phyloP scores from a whole-genome alignment of 2,797 vertebrate genomes.

The Bovichtus diacanthus region DNA sequence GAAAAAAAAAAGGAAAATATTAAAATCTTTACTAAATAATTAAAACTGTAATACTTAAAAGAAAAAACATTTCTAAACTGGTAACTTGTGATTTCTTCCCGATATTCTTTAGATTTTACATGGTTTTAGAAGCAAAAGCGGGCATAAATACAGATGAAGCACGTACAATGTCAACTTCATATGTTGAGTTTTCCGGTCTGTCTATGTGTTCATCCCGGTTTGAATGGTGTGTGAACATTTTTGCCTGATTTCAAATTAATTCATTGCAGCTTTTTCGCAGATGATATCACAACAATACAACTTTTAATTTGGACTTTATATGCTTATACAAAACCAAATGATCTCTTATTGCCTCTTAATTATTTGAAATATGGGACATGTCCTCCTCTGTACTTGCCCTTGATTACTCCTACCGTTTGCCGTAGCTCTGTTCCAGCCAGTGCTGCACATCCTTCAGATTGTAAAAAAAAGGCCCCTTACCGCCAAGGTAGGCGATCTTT shows the following conservation, averaged over 20 bases:
- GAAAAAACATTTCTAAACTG: slow-evolving; percentile 19
- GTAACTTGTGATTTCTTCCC: slow-evolving; percentile 53
- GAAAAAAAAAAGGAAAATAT: slow-evolving; percentile 57
- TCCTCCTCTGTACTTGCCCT: slow-evolving; percentile 69
- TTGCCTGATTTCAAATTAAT: slow-evolving; percentile 37
- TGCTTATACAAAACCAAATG: slow-evolving; percentile 48
- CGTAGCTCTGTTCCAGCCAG: slow-evolving; percentile 94
- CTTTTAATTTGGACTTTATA: slow-evolving; percentile 63
- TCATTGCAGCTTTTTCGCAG: slow-evolving; percentile 11
- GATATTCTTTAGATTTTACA: slow-evolving; percentile 50
- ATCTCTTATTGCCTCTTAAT: slow-evolving; percentile 64
- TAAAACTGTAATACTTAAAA: neutral
- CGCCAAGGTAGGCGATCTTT: slow-evolving; percentile 95
- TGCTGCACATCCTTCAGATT: slow-evolving; percentile 91
- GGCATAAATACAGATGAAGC: slow-evolving; percentile 27
- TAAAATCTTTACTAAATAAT: slow-evolving; percentile 55
- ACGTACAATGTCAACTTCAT: slow-evolving; percentile 19
- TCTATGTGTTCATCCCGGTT: slow-evolving; percentile 28
- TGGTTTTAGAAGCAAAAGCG: slow-evolving; percentile 18
- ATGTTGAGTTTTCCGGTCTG: neutral
- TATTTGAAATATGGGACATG: slow-evolving; percentile 82
- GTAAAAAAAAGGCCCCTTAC: slow-evolving; percentile 97
- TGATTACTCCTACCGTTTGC: slow-evolving; percentile 84
- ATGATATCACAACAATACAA: slow-evolving; percentile 77
- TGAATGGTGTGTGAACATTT: slow-evolving; percentile 41